Evolutionary conservation across 2,888 invertebrate genomes (phyloP), one percentile per base, ranked within the genome.

Genomic region (Suillia variegata): DNA sequence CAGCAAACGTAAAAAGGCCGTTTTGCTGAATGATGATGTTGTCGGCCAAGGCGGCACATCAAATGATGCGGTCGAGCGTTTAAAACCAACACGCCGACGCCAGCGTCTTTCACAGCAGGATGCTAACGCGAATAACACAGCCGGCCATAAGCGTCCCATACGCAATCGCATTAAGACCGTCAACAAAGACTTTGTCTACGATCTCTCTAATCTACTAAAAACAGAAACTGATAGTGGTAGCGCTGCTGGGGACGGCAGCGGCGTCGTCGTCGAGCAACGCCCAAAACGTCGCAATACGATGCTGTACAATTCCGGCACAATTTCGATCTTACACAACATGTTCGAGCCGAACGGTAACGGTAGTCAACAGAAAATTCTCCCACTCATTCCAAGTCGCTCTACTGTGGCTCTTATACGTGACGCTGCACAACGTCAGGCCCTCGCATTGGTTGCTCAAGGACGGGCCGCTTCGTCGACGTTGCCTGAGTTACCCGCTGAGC

Each of bases 151-250:
- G 55, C 83, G 88, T 64, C 89, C 89, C 1, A 85, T 87, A 13
- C 84, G 90, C 38, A 88, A 88, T 76, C 86, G 87, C 64, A 84
- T 87, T 1, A 89, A 87, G 77, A 85, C 85, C 8, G 85, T 87
- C 64, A 85, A 87, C 73, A 88, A 87, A 71, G 90, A 91, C 80
- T 90, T 90, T 75, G 87, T 90, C 67, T 90, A 90, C 72, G 90
- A 90, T 80, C 80, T 89, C 65, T 86, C 87, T 2, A 85, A 85
- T 79, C 76, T 86, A 56, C 74, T 85, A 34, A 86, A 86, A 56
- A 70, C 74, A 1, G 80, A 78, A 59, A 34, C 54, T 1, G 18
- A n/a, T n/a, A 5, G 10, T 6, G 26, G 15, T n/a, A 17, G 42
- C 20, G 42, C 18, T 12, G 21, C 5, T 4, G 52, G 15, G 18